Conservation (phyloP, 2,888 invertebrate species). For the Polia nebulosa region DNA sequence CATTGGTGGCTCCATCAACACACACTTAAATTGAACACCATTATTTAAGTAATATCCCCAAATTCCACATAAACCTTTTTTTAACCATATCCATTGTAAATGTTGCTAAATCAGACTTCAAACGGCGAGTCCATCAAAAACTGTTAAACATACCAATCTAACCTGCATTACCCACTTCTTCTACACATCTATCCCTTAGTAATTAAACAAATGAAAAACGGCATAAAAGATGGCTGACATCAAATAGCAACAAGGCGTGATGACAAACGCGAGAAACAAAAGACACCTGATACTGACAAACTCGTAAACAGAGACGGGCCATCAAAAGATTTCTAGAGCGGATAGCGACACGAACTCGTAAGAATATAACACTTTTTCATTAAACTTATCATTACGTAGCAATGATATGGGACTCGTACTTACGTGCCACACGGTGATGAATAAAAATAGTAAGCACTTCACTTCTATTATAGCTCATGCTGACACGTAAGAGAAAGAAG, state of each 20-base stretch:
- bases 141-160: not conserved
- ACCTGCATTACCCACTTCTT: not conserved
- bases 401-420: not conserved
- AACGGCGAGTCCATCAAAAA: not conserved
- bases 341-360: conserved; percentile 67
- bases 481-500: not conserved
- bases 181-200: not conserved
- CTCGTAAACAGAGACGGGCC: conserved; percentile 59
- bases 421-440: not conserved
- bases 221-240: conserved; percentile 36
- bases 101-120: no score
- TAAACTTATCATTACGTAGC: conserved; percentile 4
- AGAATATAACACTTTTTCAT: conserved; percentile 35
- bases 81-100: not conserved
- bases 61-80: not conserved
- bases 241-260: conserved; percentile 43
- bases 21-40: not conserved
- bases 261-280: conserved; percentile 64
- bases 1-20: no score
- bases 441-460: not conserved
- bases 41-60: not conserved
- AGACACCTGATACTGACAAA: conserved; percentile 68
- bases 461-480: not conserved
- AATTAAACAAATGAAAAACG: conserved; percentile 39
- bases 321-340: conserved; percentile 74